Conservation (phyloP, 2,113 vertebrate species). For the Thalassoma bifasciatum region DNA sequence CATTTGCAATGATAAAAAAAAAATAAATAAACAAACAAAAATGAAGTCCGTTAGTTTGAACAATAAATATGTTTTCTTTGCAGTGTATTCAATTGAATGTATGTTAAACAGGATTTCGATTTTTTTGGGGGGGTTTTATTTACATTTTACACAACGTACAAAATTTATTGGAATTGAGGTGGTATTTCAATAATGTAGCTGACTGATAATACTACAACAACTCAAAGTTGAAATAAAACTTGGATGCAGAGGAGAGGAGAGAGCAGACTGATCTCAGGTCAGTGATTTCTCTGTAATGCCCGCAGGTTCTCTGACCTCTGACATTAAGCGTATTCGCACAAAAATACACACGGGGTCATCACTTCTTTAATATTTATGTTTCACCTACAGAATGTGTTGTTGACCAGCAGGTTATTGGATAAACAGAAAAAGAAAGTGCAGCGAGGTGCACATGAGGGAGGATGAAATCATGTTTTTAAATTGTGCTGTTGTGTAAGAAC, state of each 20-base stretch:
- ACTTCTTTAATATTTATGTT: conserved; percentile 24
- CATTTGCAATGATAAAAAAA: too few species aligned
- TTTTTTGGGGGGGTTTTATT: too few species aligned
- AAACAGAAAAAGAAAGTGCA: not conserved
- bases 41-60: too few species aligned
- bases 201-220: not conserved
- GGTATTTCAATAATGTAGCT: not conserved
- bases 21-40: too few species aligned
- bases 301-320: conserved; percentile 9
- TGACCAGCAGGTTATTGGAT: conserved; percentile 21
- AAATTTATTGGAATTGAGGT: too few species aligned
- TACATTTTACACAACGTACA: too few species aligned
- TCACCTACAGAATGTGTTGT: conserved; percentile 12
- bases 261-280: not conserved
- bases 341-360: not conserved
- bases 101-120: too few species aligned
- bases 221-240: too few species aligned
- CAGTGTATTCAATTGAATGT: too few species aligned
- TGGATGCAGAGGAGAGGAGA: not conserved
- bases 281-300: not conserved
- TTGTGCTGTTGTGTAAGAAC: conserved; percentile 34
- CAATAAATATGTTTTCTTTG: too few species aligned
- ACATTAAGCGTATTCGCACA: conserved; percentile 1
- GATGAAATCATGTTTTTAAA: conserved; percentile 2
- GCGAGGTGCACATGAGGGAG: not conserved